A percentile compares a stretch with the other conserved stretches of the same genome.
phyloP scores from a whole-genome alignment of 1,140 invertebrate genomes.

The Sarcophaga bullata region DNA sequence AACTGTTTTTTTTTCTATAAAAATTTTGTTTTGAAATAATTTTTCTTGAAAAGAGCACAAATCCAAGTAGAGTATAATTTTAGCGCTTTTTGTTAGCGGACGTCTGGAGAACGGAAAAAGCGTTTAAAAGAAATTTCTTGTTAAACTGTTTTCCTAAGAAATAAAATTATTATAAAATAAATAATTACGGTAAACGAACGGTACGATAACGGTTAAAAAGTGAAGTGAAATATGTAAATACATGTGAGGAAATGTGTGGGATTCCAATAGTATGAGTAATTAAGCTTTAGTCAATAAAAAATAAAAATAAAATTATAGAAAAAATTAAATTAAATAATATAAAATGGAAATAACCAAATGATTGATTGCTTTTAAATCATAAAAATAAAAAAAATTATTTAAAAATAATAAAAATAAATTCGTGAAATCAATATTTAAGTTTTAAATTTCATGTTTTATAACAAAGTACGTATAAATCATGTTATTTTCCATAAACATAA shows the following conservation, averaged over 20 bases:
- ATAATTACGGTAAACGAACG: conserved; percentile 25
- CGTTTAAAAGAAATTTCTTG: conserved; percentile 16
- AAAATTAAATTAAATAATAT: too few relatives aligned
- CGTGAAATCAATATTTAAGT: too few relatives aligned
- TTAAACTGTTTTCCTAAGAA: background rate
- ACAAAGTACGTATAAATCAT: too few relatives aligned
- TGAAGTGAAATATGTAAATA: background rate
- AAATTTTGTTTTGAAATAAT: background rate
- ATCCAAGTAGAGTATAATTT: conserved; percentile 30
- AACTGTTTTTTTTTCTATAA: background rate
- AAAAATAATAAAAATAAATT: too few relatives aligned
- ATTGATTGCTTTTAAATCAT: too few relatives aligned
- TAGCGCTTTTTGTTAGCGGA: conserved; percentile 26
- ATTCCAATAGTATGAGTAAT: too few relatives aligned
- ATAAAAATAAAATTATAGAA: too few relatives aligned
- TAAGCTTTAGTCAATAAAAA: too few relatives aligned
- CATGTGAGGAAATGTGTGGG: background rate
- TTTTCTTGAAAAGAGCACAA: background rate
- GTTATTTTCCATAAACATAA: too few relatives aligned
- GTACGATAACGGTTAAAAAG: conserved; percentile 24
- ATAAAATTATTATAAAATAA: background rate
- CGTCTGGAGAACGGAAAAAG: background rate
- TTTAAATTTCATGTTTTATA: too few relatives aligned
- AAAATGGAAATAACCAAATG: too few relatives aligned
- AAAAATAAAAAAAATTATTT: too few relatives aligned